Evolutionary conservation across 2,888 invertebrate genomes (phyloP).

Genomic region (Ophioninae sp.): DNA sequence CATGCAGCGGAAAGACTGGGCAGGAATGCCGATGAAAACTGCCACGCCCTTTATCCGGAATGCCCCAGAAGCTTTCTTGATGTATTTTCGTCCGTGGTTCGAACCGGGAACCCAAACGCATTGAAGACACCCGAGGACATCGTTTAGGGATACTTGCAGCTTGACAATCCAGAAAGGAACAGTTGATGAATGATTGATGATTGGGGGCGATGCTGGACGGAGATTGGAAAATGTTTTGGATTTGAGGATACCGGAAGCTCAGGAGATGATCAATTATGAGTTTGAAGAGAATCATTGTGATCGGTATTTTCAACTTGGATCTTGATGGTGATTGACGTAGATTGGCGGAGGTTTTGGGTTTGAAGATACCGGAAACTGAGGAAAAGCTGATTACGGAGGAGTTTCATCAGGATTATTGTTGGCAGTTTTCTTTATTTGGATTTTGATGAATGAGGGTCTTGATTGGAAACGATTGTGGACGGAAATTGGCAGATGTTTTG

Average conservation of each 20-base stretch:
- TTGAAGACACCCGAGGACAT: background rate
- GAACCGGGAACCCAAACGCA: background rate
- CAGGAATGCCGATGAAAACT: constrained; percentile 81
- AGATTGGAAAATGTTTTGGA: too few species aligned
- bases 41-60: constrained; percentile 85
- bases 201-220: too few species aligned
- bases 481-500: too few species aligned
- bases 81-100: constrained; percentile 80
- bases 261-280: too few species aligned
- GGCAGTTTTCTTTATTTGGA: too few species aligned
- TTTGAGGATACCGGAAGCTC: too few species aligned
- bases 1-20: constrained; percentile 88
- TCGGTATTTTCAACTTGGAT: background rate
- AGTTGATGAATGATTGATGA: too few species aligned
- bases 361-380: background rate
- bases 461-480: too few species aligned
- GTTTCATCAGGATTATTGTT: background rate
- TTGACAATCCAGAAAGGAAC: background rate
- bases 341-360: background rate
- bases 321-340: too few species aligned
- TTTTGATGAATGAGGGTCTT: too few species aligned
- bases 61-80: constrained; percentile 84
- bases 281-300: background rate
- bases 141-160: background rate
- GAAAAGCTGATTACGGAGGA: background rate